Conservation (phyloP, 2,888 invertebrate species). For the Philereme vetulata region DNA sequence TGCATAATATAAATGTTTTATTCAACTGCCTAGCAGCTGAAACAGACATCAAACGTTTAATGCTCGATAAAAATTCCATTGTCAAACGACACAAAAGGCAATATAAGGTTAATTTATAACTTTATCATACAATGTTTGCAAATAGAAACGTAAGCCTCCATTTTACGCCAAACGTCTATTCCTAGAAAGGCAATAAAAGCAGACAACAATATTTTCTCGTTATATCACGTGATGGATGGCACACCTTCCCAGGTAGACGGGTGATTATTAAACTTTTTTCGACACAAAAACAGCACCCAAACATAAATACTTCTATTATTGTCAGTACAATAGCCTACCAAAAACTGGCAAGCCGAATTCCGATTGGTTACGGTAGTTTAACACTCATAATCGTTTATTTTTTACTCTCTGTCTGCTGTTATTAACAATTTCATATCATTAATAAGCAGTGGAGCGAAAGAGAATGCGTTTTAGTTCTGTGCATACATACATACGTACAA, state of each 20-base stretch:
- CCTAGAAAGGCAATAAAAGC: constrained; percentile 65
- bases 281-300: constrained; percentile 68
- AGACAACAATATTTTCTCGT: constrained; percentile 68
- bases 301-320: constrained; percentile 79
- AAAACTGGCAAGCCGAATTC: constrained; percentile 73
- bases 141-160: constrained; percentile 70
- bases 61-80: constrained; percentile 36
- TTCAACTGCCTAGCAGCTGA: constrained; percentile 39
- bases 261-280: constrained; percentile 59
- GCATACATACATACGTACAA: constrained; percentile 10
- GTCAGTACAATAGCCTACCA: constrained; percentile 65
- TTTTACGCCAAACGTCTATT: constrained; percentile 53
- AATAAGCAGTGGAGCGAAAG: constrained; percentile 74
- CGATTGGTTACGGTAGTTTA: constrained; percentile 80
- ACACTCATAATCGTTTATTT: constrained; percentile 77
- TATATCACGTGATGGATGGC: constrained; percentile 77
- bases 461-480: constrained; percentile 62
- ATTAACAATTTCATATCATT: constrained; percentile 78
- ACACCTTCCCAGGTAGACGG: constrained; percentile 68
- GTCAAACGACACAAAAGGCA: constrained; percentile 37
- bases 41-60: constrained; percentile 38
- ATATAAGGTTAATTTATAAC: constrained; percentile 44
- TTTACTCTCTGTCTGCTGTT: constrained; percentile 68
- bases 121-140: constrained; percentile 69
- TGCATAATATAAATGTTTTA: constrained; percentile 38